Conservation (phyloP, 2,113 vertebrate species). For the Sardina pilchardus region DNA sequence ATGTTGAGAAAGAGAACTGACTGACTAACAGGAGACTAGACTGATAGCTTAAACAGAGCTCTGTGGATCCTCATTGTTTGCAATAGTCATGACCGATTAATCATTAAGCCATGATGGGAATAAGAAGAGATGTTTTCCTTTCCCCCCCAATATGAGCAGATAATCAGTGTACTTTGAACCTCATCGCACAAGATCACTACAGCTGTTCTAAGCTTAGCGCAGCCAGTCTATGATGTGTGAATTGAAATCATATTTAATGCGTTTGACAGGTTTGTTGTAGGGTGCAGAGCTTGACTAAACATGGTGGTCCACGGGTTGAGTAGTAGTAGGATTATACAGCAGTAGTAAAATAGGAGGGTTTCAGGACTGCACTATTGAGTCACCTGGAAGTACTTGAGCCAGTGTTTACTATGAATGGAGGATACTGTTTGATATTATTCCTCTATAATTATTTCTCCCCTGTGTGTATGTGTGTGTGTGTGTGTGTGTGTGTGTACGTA, state of each 20-base stretch:
- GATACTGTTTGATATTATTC: neutral
- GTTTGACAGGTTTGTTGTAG: neutral
- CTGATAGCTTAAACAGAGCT: neutral
- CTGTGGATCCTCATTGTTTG: neutral
- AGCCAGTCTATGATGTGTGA: neutral
- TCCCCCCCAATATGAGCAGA: neutral
- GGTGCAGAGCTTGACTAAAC: neutral
- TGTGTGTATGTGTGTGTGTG: slow-evolving; percentile 26
- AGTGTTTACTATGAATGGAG: neutral
- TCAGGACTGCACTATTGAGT: neutral
- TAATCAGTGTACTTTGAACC: neutral
- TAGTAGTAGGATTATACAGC: neutral
- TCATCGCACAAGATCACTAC: neutral
- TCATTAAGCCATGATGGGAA: neutral
- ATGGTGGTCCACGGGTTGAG: neutral
- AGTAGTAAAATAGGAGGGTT: neutral
- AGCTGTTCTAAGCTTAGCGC: neutral
- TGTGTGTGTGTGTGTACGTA: slow-evolving; percentile 30
- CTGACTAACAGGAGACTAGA: neutral
- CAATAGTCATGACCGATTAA: neutral
- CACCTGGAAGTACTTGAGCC: neutral
- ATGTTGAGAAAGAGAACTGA: neutral
- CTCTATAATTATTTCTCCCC: neutral
- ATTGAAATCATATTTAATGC: neutral
- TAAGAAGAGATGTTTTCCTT: neutral